Base-by-base conservation (phyloP, 2,797 vertebrate genomes). In the Tenualosa ilisha region DNA sequence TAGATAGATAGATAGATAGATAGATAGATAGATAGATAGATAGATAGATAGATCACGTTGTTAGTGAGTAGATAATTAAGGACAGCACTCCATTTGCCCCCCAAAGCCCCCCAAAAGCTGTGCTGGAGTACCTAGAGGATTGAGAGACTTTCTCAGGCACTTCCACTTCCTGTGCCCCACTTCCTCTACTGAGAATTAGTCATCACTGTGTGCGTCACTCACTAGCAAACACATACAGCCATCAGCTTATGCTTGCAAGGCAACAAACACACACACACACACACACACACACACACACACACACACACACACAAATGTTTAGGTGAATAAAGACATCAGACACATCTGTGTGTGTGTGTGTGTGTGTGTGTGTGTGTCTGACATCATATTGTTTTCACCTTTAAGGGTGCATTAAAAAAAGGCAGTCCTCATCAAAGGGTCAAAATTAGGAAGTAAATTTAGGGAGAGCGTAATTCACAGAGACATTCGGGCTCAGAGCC, bases 1-100 rank as follows among this genome's bases (percentile, higher is more conserved):
- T 40, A 75, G 31, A 75, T 75, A 75, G 31, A 40, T 75, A 65
- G 24, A 65, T 65, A 65, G 61, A 65, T 65, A 63, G 59, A 63
- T 63, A 63, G 59, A 63, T 63, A 63, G n/a, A 63, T 26, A 24
- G 59, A 63, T 9, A 63, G n/a, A 63, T 24, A 63, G n/a, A 65
- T 31, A 65, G 63, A 31, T 13, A 31, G 63, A 65, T 12, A 65
- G 63, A 31, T 13, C 9, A 65, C 1, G 4, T 20, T 17, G 53
- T 17, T 15, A 56, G 20, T 56, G 53, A 56, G 17, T 3, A 63
- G 61, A 63, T 24, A 63, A 72, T 72, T 37, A 72, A 72, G 37
- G 22, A 22, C 15, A 40, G 31, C 31, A 17, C 31, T 40, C 20
- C 1, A 43, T 75, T 4, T 40, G 68, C 40, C 15, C 0, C 31